A percentile compares a stretch with the other conserved stretches of the same genome.
phyloP scores from a whole-genome alignment of 2,113 vertebrate species.

The Tyto alba region DNA sequence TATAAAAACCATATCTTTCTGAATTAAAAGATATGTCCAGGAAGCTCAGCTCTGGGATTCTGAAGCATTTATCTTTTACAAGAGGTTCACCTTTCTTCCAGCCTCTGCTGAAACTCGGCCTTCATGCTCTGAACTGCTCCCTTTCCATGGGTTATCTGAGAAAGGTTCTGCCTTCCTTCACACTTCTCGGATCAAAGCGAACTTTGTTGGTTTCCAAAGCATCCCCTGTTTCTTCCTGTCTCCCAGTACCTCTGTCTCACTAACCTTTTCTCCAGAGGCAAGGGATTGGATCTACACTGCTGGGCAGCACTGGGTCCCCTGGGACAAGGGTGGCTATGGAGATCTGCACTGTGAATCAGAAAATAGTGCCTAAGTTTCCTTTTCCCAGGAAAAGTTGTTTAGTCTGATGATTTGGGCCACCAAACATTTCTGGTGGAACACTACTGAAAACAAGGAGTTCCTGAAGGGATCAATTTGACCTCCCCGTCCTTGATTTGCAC shows the following conservation, averaged over 20 bases:
- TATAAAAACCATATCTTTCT: background rate
- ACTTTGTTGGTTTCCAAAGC: conserved; percentile 53
- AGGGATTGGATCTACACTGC: background rate
- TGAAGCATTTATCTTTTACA: background rate
- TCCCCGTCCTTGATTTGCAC: conserved; percentile 26
- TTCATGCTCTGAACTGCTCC: background rate
- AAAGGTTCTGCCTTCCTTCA: conserved; percentile 46
- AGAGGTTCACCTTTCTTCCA: background rate
- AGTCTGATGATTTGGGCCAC: background rate
- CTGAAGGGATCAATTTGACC: background rate
- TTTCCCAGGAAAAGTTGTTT: background rate
- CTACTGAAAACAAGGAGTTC: background rate
- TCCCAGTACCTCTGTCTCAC: background rate
- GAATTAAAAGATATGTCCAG: background rate
- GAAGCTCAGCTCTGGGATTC: background rate
- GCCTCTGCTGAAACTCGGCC: background rate
- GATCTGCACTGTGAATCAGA: background rate
- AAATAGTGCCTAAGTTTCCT: background rate
- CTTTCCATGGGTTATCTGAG: conserved; percentile 29
- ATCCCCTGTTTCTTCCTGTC: background rate
- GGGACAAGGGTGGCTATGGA: background rate
- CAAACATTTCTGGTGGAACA: background rate
- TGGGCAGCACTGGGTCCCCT: background rate
- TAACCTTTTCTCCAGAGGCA: background rate
- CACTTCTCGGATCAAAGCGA: conserved; percentile 55